Base-by-base conservation (phyloP, 2,113 vertebrate species). In the Prunella fulvescens region DNA sequence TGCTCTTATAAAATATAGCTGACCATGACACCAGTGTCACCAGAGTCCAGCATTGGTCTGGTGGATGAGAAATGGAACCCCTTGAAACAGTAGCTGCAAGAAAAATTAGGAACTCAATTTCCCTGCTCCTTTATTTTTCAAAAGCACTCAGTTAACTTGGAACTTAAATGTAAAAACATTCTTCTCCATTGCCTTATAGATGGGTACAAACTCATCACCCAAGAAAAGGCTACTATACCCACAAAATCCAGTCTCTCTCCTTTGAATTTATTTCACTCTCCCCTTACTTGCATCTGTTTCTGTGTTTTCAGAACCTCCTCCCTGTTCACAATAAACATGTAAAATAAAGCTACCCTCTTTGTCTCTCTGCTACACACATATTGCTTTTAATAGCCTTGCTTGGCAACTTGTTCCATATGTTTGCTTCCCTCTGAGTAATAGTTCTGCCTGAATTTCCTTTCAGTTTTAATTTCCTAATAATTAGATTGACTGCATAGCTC, bases 381-480 rank as follows among this genome's bases (percentile, higher is more conserved):
- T 2, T 92, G 58, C 33, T 50, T 87, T 97, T 92, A 81, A 92
- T 60, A 83, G 85, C 61, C 94, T 91, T 74, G 74, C 17, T 82
- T 22, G 45, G 57, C 77, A 93, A 74, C 69, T 71, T 85, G 72
- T 40, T 93, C 69, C 76, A 64, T 76, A 90, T 91, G 83, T 93
- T 95, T 93, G 44, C 37, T 97, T 97, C 26, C 15, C 40, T 88
- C 19, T 13, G 2, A 81, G 51, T 47, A 88, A 84, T 56, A 39
- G 22, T 66, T 94, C 83, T 90, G 82, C 50, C 80, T 72, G 15
- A 81, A 62, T 88, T 77, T 79, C 40, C 31, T 24, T 93, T 89
- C 42, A 11, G 81, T 90, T 66, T 86, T 76, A 79, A 91, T 90
- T 95, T 92, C 85, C 39, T 89, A 91, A 85, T 81, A 95, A 92